Conservation (phyloP, 1,140 invertebrate species). For the Philaenus spumarius region DNA sequence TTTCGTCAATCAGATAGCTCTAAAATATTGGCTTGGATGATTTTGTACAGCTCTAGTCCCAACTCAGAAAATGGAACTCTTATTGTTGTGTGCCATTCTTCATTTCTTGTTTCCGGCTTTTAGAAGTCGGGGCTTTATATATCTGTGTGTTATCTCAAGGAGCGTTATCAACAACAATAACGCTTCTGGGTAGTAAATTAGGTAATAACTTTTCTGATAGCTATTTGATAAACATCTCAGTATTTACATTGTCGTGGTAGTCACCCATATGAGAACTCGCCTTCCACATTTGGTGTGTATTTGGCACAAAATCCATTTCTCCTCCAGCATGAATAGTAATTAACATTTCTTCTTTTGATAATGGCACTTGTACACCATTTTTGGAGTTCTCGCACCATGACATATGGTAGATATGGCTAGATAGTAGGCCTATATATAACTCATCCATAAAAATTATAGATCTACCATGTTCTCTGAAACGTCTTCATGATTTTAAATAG, state of each 20-base stretch:
- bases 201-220: constrained; percentile 29
- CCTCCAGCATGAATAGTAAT: constrained; percentile 8
- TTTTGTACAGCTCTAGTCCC: too few relatives aligned
- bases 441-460: constrained; percentile 10
- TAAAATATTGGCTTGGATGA: too few relatives aligned
- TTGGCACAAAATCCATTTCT: constrained; percentile 6
- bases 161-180: constrained; percentile 38
- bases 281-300: constrained; percentile 2
- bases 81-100: constrained; percentile 30
- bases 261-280: constrained; percentile 9
- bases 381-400: neutral
- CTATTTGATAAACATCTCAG: constrained; percentile 9
- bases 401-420: neutral
- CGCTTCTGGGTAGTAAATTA: constrained; percentile 30
- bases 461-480: constrained; percentile 2
- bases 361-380: neutral
- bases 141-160: constrained; percentile 30
- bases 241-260: constrained; percentile 22
- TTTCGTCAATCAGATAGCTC: too few relatives aligned
- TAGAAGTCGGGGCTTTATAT: too few relatives aligned
- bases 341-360: neutral
- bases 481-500: neutral
- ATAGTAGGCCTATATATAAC: neutral
- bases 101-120: constrained; percentile 21
- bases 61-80: constrained; percentile 23